phyloP scores from a whole-genome alignment of 2,888 invertebrate genomes.

The Agonum fuliginosum region DNA sequence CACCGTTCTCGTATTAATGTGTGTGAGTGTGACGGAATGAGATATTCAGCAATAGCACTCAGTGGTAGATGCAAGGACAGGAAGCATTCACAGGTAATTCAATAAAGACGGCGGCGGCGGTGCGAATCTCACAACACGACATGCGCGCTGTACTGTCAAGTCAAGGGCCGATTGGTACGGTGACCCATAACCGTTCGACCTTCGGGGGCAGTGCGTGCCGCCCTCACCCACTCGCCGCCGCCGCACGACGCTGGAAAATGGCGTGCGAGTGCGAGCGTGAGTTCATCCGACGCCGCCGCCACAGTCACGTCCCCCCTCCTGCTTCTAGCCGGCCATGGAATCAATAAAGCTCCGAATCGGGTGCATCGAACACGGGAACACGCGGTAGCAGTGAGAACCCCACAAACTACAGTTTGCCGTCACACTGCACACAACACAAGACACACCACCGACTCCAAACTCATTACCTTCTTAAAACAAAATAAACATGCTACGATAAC shows the following conservation, averaged over 20 bases:
- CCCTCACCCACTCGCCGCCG: constrained; percentile 10
- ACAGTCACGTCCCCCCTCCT: constrained; percentile 50
- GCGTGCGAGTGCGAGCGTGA: constrained; percentile 29
- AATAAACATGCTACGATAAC: background rate
- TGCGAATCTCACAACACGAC: constrained; percentile 28
- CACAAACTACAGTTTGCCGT: constrained; percentile 9
- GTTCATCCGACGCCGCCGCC: constrained; percentile 11
- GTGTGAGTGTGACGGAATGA: background rate
- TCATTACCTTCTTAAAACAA: background rate
- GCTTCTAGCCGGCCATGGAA: constrained; percentile 67
- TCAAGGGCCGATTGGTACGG: constrained; percentile 45
- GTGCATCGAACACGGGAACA: constrained; percentile 65
- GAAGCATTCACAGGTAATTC: constrained; percentile 45
- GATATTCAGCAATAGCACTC: constrained; percentile 24
- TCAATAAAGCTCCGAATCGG: constrained; percentile 70
- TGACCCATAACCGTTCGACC: constrained; percentile 53
- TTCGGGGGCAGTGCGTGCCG: constrained; percentile 41
- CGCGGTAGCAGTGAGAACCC: constrained; percentile 33
- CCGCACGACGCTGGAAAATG: constrained; percentile 41
- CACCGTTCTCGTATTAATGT: background rate
- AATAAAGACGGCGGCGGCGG: constrained; percentile 15
- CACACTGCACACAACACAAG: background rate
- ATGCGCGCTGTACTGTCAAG: constrained; percentile 35
- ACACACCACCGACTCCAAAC: constrained; percentile 22
- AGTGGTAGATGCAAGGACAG: constrained; percentile 17